Percentiles rank a stretch among this genome's conserved stretches.
Conservation (phyloP, 1,140 invertebrate species). For the Drosophila pseudoobscura region DNA sequence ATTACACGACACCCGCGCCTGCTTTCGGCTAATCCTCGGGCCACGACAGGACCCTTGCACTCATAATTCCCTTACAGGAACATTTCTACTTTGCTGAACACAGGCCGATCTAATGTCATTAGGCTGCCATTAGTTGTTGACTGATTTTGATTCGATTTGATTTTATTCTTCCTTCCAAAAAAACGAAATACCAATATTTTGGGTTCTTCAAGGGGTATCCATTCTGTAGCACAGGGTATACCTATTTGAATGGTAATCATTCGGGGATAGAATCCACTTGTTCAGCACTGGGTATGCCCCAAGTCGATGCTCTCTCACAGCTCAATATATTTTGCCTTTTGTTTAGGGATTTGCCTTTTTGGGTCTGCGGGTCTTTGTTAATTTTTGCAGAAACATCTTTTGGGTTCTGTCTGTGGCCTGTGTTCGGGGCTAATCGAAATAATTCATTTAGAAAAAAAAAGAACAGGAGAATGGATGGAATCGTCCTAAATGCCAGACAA, state of each 20-base stretch:
- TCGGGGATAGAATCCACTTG: no score
- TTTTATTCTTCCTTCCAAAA: conserved; percentile 14
- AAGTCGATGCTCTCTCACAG: conserved; percentile 5
- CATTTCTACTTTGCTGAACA: conserved; percentile 59
- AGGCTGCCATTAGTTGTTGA: conserved; percentile 65
- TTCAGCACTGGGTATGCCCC: conserved; percentile 3
- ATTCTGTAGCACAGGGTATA: no score
- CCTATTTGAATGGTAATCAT: no score
- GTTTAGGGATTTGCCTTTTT: conserved; percentile 28
- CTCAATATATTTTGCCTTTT: conserved; percentile 12
- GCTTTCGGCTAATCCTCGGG: conserved; percentile 51
- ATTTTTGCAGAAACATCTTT: conserved; percentile 37
- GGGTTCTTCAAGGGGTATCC: neutral
- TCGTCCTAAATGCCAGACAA: conserved; percentile 49
- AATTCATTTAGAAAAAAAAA: conserved; percentile 53
- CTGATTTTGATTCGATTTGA: conserved; percentile 68
- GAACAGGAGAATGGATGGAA: conserved; percentile 20
- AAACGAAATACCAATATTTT: conserved; percentile 2
- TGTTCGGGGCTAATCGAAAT: conserved; percentile 41
- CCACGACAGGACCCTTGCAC: conserved; percentile 7
- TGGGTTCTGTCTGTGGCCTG: conserved; percentile 12
- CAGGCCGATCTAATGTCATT: conserved; percentile 58
- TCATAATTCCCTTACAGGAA: conserved; percentile 65
- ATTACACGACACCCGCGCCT: conserved; percentile 50
- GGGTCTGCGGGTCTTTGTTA: conserved; percentile 38